Evolutionary conservation across 2,113 vertebrate genomes (phyloP).

Genomic region (Mustela lutreola): DNA sequence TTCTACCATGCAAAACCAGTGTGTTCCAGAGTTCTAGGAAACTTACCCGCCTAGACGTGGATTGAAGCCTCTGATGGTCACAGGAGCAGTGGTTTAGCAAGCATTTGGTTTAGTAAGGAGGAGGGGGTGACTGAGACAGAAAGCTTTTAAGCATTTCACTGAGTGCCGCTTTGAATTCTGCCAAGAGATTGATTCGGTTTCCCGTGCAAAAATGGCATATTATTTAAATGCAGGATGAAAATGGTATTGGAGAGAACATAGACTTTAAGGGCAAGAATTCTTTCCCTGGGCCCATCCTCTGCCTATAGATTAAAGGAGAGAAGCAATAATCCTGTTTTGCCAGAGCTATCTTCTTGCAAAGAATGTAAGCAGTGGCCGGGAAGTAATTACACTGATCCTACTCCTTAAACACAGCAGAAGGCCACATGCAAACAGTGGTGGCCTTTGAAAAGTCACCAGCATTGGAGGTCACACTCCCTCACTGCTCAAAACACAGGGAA

Average conservation of each 20-base stretch:
- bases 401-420: slow-evolving; percentile 18
- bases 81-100: no score
- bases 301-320: slow-evolving; percentile 30
- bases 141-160: neutral
- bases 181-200: slow-evolving; percentile 59
- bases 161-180: slow-evolving; percentile 12
- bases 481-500: neutral
- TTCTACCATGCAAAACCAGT: neutral
- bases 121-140: neutral
- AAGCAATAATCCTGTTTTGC: slow-evolving; percentile 33
- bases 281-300: slow-evolving; percentile 13
- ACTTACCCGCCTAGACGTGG: neutral
- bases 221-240: slow-evolving; percentile 54
- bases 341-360: slow-evolving; percentile 54
- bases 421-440: neutral
- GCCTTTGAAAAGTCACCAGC: neutral
- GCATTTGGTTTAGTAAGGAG: neutral
- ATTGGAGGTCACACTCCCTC: neutral
- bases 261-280: slow-evolving; percentile 21
- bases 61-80: neutral
- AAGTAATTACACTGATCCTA: neutral
- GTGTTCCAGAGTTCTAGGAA: neutral
- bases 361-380: neutral
- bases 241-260: neutral
- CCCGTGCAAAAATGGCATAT: slow-evolving; percentile 28